Percentiles rank a stretch among this genome's conserved stretches.
These are phyloP conservation scores for Casuarius casuarius DNA, from an alignment of 2,113 vertebrate species.

Conservation along the genomic window DNA sequence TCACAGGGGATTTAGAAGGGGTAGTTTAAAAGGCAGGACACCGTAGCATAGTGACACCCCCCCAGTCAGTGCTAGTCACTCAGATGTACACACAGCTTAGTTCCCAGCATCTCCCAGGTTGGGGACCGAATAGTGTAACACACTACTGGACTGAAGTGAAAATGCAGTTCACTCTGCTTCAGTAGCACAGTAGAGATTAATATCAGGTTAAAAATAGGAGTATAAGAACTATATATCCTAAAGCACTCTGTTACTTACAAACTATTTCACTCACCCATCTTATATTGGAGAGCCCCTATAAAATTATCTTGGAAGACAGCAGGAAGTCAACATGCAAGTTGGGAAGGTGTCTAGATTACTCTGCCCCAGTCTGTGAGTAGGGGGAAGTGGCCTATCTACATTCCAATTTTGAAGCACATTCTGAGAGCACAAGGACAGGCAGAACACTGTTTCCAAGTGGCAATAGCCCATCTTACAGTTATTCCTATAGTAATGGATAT, in stretches of 20 bases:
- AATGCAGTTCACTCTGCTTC: not conserved
- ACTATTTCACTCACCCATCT: not conserved
- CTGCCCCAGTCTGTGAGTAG: not conserved
- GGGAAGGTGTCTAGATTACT: not conserved
- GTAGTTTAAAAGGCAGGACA: not conserved
- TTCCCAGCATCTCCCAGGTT: not conserved
- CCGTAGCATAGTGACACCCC: not conserved
- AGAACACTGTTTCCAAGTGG: not conserved
- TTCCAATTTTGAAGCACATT: not conserved
- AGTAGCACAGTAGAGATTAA: not conserved
- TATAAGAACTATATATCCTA: not conserved
- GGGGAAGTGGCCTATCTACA: not conserved
- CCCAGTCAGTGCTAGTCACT: not conserved
- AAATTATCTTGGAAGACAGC: not conserved
- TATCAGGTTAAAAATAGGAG: not conserved
- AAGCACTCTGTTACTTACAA: not conserved
- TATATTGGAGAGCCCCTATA: not conserved
- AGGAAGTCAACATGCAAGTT: not conserved
- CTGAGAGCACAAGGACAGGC: not conserved
- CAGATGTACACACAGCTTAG: not conserved
- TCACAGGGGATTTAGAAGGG: not conserved
- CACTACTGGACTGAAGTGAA: not conserved
- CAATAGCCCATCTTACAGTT: not conserved
- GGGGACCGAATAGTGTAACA: fast-evolving
- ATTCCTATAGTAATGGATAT: not conserved